A percentile compares a stretch with the other conserved stretches of the same genome.
phyloP scores from a whole-genome alignment of 2,888 invertebrate genomes.

The Achlya flavicornis region DNA sequence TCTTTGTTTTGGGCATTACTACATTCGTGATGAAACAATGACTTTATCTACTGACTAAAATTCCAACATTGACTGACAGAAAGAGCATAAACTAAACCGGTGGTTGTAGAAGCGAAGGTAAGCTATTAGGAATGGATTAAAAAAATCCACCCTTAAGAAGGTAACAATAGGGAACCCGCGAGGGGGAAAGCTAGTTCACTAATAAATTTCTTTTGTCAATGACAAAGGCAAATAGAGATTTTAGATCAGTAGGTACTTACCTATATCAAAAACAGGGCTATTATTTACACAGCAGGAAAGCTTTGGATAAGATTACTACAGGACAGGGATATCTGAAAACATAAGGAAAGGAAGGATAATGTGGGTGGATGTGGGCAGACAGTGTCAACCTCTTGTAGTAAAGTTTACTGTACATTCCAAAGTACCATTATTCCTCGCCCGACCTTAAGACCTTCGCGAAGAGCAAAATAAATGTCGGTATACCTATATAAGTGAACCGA shows the following conservation, averaged over 20 bases:
- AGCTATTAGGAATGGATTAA: no score
- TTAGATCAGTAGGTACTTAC: not conserved
- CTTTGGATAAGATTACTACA: not conserved
- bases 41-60: no score
- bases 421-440: not conserved
- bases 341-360: not conserved
- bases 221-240: not conserved
- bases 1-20: not conserved
- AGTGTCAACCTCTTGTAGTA: not conserved
- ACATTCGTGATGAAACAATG: no score
- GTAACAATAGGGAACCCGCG: no score
- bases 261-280: not conserved
- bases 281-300: not conserved
- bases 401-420: not conserved
- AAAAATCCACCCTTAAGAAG: no score
- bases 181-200: no score
- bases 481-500: slow-evolving; percentile 21
- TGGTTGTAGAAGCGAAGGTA: no score
- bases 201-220: not conserved
- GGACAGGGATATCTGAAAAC: not conserved
- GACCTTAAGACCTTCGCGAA: not conserved
- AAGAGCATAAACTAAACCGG: no score
- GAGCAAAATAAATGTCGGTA: not conserved
- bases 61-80: no score
- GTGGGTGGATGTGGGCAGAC: not conserved